Percentiles rank a stretch among this genome's conserved stretches.
These are phyloP conservation scores for Hippocampus abdominalis DNA, from an alignment of 2,113 vertebrate genomes.

Conservation along the genomic window DNA sequence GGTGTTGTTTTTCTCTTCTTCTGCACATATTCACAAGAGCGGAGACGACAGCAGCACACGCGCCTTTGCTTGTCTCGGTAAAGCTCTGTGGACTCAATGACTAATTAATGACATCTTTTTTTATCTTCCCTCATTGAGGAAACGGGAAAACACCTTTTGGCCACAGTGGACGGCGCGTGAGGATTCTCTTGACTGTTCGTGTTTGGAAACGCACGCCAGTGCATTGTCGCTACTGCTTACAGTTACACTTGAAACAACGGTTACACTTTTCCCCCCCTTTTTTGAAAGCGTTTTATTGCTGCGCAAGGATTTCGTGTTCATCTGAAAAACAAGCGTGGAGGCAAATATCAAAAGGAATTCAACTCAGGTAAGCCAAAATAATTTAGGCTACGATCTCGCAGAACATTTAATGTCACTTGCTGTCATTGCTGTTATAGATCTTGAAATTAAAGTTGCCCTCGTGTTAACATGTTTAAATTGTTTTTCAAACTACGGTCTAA, in stretches of 20 bases:
- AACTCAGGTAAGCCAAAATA: slow-evolving; percentile 36
- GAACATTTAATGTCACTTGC: neutral
- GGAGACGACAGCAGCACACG: slow-evolving; percentile 34
- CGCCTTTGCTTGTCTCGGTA: slow-evolving; percentile 18
- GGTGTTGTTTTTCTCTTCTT: slow-evolving; percentile 44
- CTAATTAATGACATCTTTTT: neutral
- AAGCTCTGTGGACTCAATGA: slow-evolving; percentile 43
- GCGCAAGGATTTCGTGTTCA: slow-evolving; percentile 40
- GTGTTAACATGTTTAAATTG: neutral
- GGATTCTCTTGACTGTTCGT: slow-evolving; percentile 33
- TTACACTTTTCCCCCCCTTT: slow-evolving; percentile 19
- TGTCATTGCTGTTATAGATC: neutral
- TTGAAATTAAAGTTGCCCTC: neutral
- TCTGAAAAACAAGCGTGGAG: slow-evolving; percentile 54
- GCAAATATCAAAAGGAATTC: slow-evolving; percentile 38
- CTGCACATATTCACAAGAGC: slow-evolving; percentile 33
- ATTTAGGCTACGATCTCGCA: neutral
- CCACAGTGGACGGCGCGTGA: slow-evolving; percentile 16
- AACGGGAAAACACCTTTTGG: slow-evolving; percentile 5
- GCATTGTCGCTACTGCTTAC: slow-evolving; percentile 16
- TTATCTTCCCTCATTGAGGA: neutral
- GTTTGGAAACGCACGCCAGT: slow-evolving; percentile 20
- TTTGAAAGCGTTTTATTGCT: neutral
- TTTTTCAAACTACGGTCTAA: neutral
- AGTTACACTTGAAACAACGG: slow-evolving; percentile 28